Evolutionary conservation across 2,888 invertebrate genomes (phyloP), one percentile per base, ranked within the genome.

Genomic region (Stegophylla sp.): DNA sequence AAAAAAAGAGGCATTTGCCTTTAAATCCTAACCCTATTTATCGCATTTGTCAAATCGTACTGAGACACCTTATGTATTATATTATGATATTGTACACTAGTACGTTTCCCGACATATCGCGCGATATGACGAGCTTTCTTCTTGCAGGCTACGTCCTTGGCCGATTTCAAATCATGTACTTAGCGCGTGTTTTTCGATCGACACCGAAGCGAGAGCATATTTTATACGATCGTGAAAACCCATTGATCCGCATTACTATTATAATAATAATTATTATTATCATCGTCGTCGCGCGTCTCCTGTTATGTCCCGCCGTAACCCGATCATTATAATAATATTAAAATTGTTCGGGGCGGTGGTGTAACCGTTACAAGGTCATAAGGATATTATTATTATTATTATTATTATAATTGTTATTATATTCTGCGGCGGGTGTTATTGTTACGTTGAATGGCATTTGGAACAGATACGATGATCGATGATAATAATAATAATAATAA

Each of bases 281-380:
- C 34, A 74, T 74, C 12, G 15, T 9, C 34, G 41, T 41, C 64
- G 53, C 41, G 66, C n/a, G n/a, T n/a, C n/a, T n/a, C n/a, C n/a
- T n/a, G n/a, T n/a, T n/a, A 76, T 66, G 53, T 64, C 5, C 64
- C 41, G 41, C 34, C 34, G n/a, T n/a, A n/a, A 56, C 26, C 76
- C 26, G 15, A 66, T 76, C 41, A 66, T 76, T 56, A 66, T 23
- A n/a, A n/a, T n/a, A n/a, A n/a, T n/a, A 51, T 41, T 34, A 34
- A 5, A 34, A 34, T 34, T n/a, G n/a, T n/a, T 34, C 34, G 34
- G 1, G 0, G 34, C 0, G 10, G 17, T 10, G n/a, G 64, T 23
- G 10, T n/a, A 76, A 76, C 26, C 66, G 56, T 66, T 76, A 76
- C 76, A 66, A 76, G 76, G 76, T 76, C 23, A 51, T n/a, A n/a